phyloP scores from a whole-genome alignment of 2,888 invertebrate species.

The Ennomos erosarius region DNA sequence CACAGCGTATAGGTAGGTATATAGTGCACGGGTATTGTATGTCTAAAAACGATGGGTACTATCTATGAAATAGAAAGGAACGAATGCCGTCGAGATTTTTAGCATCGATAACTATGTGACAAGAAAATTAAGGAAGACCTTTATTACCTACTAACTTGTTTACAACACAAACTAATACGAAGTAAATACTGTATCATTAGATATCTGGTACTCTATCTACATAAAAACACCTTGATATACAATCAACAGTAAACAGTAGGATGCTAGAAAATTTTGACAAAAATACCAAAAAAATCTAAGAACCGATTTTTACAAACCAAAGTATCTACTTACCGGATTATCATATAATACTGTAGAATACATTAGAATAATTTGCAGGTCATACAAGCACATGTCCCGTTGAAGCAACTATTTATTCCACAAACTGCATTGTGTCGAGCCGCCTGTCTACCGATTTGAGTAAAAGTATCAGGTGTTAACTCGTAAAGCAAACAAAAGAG shows the following conservation, averaged over 20 bases:
- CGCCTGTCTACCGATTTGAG: slow-evolving; percentile 26
- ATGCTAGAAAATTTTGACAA: too few relatives aligned
- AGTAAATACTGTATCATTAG: too few relatives aligned
- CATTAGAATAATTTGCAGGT: background rate
- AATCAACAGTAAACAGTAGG: too few relatives aligned
- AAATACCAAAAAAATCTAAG: too few relatives aligned
- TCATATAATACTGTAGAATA: background rate
- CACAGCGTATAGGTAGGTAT: background rate
- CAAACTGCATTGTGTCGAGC: slow-evolving; percentile 24
- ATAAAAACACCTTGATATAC: too few relatives aligned
- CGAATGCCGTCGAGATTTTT: slow-evolving; percentile 11
- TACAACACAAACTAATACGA: too few relatives aligned
- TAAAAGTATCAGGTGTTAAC: slow-evolving; percentile 41
- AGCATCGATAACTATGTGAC: background rate
- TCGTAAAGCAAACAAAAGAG: slow-evolving; percentile 44
- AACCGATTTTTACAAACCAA: too few relatives aligned
- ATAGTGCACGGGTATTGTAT: background rate
- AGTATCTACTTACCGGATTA: too few relatives aligned
- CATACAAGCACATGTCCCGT: slow-evolving; percentile 13
- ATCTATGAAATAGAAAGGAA: background rate
- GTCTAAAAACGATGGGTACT: slow-evolving; percentile 1
- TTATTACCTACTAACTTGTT: too few relatives aligned
- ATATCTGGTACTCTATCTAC: too few relatives aligned
- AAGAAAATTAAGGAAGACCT: too few relatives aligned
- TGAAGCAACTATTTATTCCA: slow-evolving; percentile 12